Evolutionary conservation across 2,888 invertebrate genomes (phyloP), one percentile per base, ranked within the genome.

Genomic region (Drosophila subquinaria): DNA sequence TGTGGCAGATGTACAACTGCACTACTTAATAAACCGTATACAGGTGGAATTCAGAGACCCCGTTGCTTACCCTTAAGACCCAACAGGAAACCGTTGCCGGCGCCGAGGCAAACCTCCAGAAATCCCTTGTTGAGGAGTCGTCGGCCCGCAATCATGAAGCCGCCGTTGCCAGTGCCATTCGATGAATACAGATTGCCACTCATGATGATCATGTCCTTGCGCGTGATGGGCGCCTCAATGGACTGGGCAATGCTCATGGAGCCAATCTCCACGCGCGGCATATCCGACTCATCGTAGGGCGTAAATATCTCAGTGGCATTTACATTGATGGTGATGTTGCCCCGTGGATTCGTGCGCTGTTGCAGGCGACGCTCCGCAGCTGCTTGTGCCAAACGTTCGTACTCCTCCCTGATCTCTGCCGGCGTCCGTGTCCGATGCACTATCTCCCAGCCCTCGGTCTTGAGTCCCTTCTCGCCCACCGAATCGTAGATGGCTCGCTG

Each of bases 381-480:
- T 88, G 97, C 97, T 78, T 96, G 95, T 17, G 96, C 96, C 61
- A 97, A 92, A 73, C 97, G 95, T 93, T 99, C 98, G 94, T 98
- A 99, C 93, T 99, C 99, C 70, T 98, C 98, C 65, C 98, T 94
- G 67, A 99, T 99, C 94, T 99, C 99, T 81, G 97, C 95, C 2
- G 99, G 98, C 3, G 98, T 98, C 92, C 97, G 96, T 1, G 97
- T 97, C 40, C 98, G 94, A 88, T 97, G 96, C 35, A 99, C 97
- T 36, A 99, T 94, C 93, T 99, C 98, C 98, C 98, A 98, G 61
- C 98, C 98, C 89, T 98, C 97, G 0, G 98, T 97, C 92, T 98
- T 96, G 33, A 99, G 93, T 0, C 99, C 99, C 89, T 96, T 96
- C 61, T 96, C 95, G n/a, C 98, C 98, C 8, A 92, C 89, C 0